Evolutionary conservation across 2,888 invertebrate species (phyloP).

Genomic region (Brenthis hecate): DNA sequence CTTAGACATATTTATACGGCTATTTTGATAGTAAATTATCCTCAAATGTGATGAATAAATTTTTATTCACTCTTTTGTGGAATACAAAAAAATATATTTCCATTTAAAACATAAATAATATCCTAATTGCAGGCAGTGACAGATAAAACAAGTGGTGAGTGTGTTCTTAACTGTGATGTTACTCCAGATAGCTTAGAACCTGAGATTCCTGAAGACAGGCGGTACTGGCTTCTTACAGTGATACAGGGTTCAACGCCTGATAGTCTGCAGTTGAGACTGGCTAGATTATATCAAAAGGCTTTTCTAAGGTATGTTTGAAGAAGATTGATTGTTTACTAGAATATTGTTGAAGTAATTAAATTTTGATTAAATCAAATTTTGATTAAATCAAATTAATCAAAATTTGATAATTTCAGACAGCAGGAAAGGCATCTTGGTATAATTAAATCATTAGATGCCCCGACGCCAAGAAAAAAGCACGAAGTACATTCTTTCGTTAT

Average conservation of each 20-base stretch:
- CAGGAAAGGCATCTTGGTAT: constrained; percentile 91
- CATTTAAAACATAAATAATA: not conserved
- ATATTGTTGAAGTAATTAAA: too few relatives aligned
- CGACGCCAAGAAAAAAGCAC: constrained; percentile 72
- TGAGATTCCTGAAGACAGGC: constrained; percentile 83
- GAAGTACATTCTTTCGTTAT: constrained; percentile 75
- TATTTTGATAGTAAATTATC: too few relatives aligned
- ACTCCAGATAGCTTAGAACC: constrained; percentile 77
- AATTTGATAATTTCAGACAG: constrained; percentile 80
- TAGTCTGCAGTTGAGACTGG: constrained; percentile 88
- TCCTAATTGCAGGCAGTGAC: constrained; percentile 66
- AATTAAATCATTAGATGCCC: constrained; percentile 76
- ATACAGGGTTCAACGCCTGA: constrained; percentile 83
- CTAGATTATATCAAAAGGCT: constrained; percentile 89
- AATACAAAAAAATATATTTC: not conserved
- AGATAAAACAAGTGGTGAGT: constrained; percentile 75
- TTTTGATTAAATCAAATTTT: too few relatives aligned
- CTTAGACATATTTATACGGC: too few relatives aligned
- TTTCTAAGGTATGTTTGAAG: constrained; percentile 85
- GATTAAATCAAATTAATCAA: too few relatives aligned
- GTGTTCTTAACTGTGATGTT: constrained; percentile 77
- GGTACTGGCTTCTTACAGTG: constrained; percentile 92
- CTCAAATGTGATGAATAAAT: too few relatives aligned
- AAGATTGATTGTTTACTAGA: not conserved
- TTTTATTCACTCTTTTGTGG: not conserved